Base-by-base conservation (phyloP, 2,113 vertebrate genomes). In the Poecilia latipinna region DNA sequence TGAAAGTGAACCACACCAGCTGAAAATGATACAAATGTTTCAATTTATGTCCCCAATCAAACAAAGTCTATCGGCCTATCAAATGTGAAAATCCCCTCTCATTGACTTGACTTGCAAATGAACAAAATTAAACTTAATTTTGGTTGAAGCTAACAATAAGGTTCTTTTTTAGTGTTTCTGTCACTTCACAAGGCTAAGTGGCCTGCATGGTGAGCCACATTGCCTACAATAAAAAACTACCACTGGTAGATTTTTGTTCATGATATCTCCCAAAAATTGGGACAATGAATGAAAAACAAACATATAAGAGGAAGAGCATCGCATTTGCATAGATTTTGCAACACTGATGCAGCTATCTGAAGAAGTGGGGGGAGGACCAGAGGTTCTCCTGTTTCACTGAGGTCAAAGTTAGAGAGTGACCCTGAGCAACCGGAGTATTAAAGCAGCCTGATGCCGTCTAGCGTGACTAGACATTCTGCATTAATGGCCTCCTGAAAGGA, bases 331-430 rank as follows among this genome's bases (percentile, higher is more conserved):
- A 74, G 70, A 82, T 44, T 54, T 61, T 35, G 35, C 75, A 68
- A 86, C 82, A 80, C 80, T 51, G 71, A 90, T 86, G 81, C 89
- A 89, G 75, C 90, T 86, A 80, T 89, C 90, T 92, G 75, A 89
- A 86, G 85, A 89, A 78, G 81, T 69, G 76, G 78, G 83, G 86
- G 86, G 91, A 86, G 89, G 93, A 90, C 84, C 83, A 83, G 72
- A 79, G 65, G 79, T 72, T 90, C 77, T 94, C 91, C 78, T 62
- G 72, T 95, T 95, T 92, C 87, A 82, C 61, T 60, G 71, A 83
- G 87, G 85, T 93, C 26, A 85, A 87, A 91, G 90, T 83, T 87
- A 89, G 78, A 81, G 60, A 61, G 62, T 86, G 77, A 91, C 89
- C 88, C 90, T 83, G 77, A 87, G 93, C 90, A 93, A 90, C 88